Conservation (phyloP, 2,888 invertebrate genomes). For the Tortrix viridana region DNA sequence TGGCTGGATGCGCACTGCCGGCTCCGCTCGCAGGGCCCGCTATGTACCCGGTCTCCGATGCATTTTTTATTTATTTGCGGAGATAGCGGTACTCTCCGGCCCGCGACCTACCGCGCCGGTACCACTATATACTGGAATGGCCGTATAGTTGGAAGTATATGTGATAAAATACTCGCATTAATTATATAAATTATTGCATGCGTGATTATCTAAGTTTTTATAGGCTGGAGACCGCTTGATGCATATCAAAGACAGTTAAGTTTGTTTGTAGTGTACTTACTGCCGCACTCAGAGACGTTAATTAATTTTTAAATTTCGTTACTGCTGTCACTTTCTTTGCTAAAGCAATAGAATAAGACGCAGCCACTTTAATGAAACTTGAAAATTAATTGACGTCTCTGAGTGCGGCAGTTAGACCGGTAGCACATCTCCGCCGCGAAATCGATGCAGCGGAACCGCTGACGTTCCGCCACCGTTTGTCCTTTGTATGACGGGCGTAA, state of each 20-base stretch:
- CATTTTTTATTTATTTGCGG: constrained; percentile 82
- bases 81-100: constrained; percentile 78
- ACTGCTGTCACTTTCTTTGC: too few species aligned
- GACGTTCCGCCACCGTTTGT: too few species aligned
- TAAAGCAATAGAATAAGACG: too few species aligned
- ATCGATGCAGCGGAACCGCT: too few species aligned
- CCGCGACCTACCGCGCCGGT: constrained; percentile 44
- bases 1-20: constrained; percentile 66
- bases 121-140: constrained; percentile 47
- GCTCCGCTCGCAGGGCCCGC: constrained; percentile 62
- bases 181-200: constrained; percentile 3
- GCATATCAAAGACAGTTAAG: constrained; percentile 4
- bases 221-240: neutral
- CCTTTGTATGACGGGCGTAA: too few species aligned
- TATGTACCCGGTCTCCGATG: constrained; percentile 74
- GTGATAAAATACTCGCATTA: constrained; percentile 45
- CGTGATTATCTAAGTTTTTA: constrained; percentile 1
- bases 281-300: too few species aligned
- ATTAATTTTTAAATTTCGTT: too few species aligned
- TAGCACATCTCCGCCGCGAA: too few species aligned
- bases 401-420: too few species aligned
- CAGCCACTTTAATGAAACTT: too few species aligned
- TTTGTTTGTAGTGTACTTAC: constrained; percentile 3
- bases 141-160: constrained; percentile 57
- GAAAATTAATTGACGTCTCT: too few species aligned